phyloP scores from a whole-genome alignment of 2,888 invertebrate species.

The Unio delphinus region DNA sequence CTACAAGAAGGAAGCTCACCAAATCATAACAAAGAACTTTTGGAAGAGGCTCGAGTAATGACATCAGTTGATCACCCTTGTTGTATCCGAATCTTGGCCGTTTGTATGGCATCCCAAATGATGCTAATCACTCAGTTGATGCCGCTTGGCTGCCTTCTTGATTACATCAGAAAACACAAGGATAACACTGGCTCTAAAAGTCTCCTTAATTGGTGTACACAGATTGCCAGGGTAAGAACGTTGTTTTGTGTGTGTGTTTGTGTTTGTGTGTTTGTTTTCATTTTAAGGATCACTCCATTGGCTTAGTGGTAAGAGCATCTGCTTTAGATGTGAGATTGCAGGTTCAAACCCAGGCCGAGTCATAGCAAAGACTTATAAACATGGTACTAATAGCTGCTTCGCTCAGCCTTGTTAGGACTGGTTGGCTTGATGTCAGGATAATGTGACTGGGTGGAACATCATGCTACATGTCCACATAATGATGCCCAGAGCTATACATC shows the following conservation, averaged over 20 bases:
- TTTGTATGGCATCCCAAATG: constrained; percentile 97
- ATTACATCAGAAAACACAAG: constrained; percentile 92
- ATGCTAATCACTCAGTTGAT: constrained; percentile 98
- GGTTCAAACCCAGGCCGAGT: too few relatives aligned
- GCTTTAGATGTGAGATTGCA: too few relatives aligned
- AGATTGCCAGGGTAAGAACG: constrained; percentile 82
- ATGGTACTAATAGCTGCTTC: too few relatives aligned
- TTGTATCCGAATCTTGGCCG: constrained; percentile 91
- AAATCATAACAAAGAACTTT: constrained; percentile 89
- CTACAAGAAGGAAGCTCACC: constrained; percentile 84
- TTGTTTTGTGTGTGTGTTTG: not conserved
- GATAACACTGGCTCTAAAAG: constrained; percentile 96
- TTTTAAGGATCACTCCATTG: not conserved
- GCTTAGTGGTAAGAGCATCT: too few relatives aligned
- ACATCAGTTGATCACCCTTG: constrained; percentile 96
- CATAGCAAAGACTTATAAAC: too few relatives aligned
- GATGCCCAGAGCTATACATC: too few relatives aligned
- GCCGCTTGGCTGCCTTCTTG: constrained; percentile 95
- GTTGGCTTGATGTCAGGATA: too few relatives aligned
- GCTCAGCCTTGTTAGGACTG: too few relatives aligned
- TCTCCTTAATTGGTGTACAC: constrained; percentile 96
- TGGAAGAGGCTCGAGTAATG: constrained; percentile 98
- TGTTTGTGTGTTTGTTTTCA: not conserved
- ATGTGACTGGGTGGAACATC: too few relatives aligned
- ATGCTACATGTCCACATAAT: too few relatives aligned